A percentile compares a stretch with the other conserved stretches of the same genome.
Conservation (phyloP, 2,888 invertebrate genomes). For the Aproaerema taeniolella region DNA sequence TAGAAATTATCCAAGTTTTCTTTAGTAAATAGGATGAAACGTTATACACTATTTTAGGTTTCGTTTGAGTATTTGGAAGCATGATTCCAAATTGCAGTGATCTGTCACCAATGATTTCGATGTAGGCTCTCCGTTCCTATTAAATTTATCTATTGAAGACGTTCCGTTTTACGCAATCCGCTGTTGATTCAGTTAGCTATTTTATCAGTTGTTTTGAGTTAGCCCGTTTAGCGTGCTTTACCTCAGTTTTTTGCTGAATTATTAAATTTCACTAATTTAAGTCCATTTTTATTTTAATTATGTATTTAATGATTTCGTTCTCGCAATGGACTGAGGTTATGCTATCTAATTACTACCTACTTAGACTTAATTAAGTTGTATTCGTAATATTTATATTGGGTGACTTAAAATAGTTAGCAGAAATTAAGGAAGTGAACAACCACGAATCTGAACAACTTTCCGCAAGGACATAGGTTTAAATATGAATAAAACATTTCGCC, state of each 20-base stretch:
- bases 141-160: conserved; percentile 41
- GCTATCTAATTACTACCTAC: conserved; percentile 38
- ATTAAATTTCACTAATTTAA: conserved; percentile 17
- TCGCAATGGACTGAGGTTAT: conserved; percentile 47
- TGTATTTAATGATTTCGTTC: conserved; percentile 21
- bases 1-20: too few relatives aligned
- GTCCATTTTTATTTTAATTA: conserved; percentile 15
- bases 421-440: conserved; percentile 20
- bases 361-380: conserved; percentile 44
- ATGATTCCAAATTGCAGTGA: conserved; percentile 70
- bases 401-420: too few relatives aligned
- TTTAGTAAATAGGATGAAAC: too few relatives aligned
- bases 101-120: conserved; percentile 72
- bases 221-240: conserved; percentile 34
- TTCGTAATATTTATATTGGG: conserved; percentile 39
- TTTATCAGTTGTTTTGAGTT: conserved; percentile 15
- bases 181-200: conserved; percentile 34
- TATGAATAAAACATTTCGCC: too few relatives aligned
- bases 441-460: too few relatives aligned
- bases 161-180: conserved; percentile 63
- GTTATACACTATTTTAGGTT: too few relatives aligned
- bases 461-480: too few relatives aligned
- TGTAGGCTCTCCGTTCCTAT: conserved; percentile 70
- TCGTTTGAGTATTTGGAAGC: conserved; percentile 27
- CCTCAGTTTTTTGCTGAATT: conserved; percentile 49